Base-by-base conservation (phyloP, 2,113 vertebrate species). In the Prunella fulvescens region DNA sequence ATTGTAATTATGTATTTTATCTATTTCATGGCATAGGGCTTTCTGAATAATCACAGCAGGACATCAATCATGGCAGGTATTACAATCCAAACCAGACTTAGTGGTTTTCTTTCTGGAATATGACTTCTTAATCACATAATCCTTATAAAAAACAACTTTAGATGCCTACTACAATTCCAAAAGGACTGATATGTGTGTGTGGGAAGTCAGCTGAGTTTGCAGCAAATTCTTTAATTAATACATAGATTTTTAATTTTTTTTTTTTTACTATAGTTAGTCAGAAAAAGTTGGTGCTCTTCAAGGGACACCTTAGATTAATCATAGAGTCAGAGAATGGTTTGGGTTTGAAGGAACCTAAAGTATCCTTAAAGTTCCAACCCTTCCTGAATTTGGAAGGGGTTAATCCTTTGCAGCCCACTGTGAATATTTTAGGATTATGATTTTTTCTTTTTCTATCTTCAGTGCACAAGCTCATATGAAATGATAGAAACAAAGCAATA, bases 371-470 rank as follows among this genome's bases (percentile, higher is more conserved):
- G 8, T 25, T 54, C 11, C 10, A 18, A 31, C 5, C 12, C 23
- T 42, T 16, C 61, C 86, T 83, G 82, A 65, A 54, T 92, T 94
- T 62, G 77, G 85, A 89, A 88, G 35, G 72, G 72, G 18, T 93
- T 78, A 70, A 69, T 80, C 28, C 37, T 76, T 37, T 76, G 12
- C n/a, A 91, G 15, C 44, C 25, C 16, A 7, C 19, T 48, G n/a
- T 61, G 60, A 81, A 19, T 78, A 35, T 28, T 72, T 89, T 23
- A 51, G 35, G 24, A 47, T 66, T 45, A 14, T n/a, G 5, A 3
- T 14, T 4, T 73, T 40, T 28, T 12, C 40, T 26, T 29, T 24
- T 47, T 39, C 37, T 45, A 7, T 37, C 53, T 76, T 50, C 12
- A 11, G 12, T 50, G 42, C 51, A 70, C 23, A 66, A 66, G 7